Base-by-base conservation (phyloP, 1,140 invertebrate genomes). In the Ooceraea biroi region DNA sequence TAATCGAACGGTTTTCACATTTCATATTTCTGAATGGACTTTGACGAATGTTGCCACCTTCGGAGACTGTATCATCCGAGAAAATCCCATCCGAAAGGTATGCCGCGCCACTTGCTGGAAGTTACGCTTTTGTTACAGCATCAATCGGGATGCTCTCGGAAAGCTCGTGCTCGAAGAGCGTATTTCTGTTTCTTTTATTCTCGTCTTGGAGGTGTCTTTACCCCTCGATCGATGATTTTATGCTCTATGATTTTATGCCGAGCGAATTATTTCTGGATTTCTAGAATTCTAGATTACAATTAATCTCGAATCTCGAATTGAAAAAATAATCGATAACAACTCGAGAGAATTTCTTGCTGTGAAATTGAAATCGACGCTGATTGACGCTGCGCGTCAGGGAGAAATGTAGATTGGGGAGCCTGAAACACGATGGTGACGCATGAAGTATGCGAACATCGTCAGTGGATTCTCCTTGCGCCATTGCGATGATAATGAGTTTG, bases 1-100 rank as follows among this genome's bases (percentile, higher is more conserved):
- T n/a, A 30, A 25, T 66, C 48, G 60, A 77, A 19, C n/a, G n/a
- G n/a, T 5, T 36, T 12, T 11, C 19, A 19, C 4, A 41, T 17
- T 30, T 19, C 57, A 27, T 17, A 10, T n/a, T n/a, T 7, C 41
- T 14, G 17, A 14, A 30, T 14, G 25, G 44, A 60, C 3, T 11
- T 44, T 36, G 27, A 65, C 44, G 60, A 30, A 71, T 80, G 22
- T 46, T 52, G 27, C 19, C 46, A 58, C 36, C 36, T 58, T 41
- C 36, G 36, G 14, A 27, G 5, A 14, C n/a, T 0, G n/a, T n/a
- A n/a, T n/a, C n/a, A n/a, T n/a, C 14, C n/a, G 46, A 19, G 11
- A n/a, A 22, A 11, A 57, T 57, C 44, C 44, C 76, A 25, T 25
- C n/a, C 10, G 50, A 19, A 55, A 80, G 76, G 76, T 80, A 80